These are phyloP conservation scores for Tribolium madens DNA, from an alignment of 1,140 invertebrate genomes.

Conservation along the genomic window DNA sequence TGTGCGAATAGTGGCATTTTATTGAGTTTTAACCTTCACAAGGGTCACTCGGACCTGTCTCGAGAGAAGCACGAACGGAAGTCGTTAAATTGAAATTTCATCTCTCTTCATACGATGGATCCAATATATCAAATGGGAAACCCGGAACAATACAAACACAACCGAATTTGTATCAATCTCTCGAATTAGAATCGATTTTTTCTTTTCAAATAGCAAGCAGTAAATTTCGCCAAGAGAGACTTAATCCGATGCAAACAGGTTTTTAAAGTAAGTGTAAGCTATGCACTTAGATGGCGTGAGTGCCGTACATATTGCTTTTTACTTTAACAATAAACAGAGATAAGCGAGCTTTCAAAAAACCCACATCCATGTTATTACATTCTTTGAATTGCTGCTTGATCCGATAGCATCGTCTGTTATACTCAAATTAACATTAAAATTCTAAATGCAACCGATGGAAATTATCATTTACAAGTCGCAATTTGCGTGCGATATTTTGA, in stretches of 20 bases:
- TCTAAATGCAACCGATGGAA: constrained; percentile 20
- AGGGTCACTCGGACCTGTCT: constrained; percentile 43
- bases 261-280: constrained; percentile 45
- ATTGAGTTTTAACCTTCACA: constrained; percentile 49
- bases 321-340: constrained; percentile 36
- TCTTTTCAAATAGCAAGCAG: neutral
- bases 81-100: constrained; percentile 49
- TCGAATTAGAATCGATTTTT: constrained; percentile 2
- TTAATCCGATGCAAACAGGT: constrained; percentile 46
- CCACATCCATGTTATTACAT: constrained; percentile 43
- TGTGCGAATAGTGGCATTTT: constrained; percentile 41
- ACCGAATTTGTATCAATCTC: constrained; percentile 39
- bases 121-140: constrained; percentile 33
- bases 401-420: constrained; percentile 44
- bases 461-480: constrained; percentile 27
- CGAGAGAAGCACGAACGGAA: constrained; percentile 35
- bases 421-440: constrained; percentile 20
- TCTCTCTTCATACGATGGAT: constrained; percentile 39
- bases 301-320: constrained; percentile 46
- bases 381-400: constrained; percentile 41
- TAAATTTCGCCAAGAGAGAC: constrained; percentile 20
- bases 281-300: constrained; percentile 45
- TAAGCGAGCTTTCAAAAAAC: constrained; percentile 42
- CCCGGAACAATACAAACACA: constrained; percentile 30
- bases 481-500: constrained; percentile 5